These are phyloP conservation scores for Linyphia triangularis DNA, from an alignment of 2,888 invertebrate genomes.

Conservation along the genomic window DNA sequence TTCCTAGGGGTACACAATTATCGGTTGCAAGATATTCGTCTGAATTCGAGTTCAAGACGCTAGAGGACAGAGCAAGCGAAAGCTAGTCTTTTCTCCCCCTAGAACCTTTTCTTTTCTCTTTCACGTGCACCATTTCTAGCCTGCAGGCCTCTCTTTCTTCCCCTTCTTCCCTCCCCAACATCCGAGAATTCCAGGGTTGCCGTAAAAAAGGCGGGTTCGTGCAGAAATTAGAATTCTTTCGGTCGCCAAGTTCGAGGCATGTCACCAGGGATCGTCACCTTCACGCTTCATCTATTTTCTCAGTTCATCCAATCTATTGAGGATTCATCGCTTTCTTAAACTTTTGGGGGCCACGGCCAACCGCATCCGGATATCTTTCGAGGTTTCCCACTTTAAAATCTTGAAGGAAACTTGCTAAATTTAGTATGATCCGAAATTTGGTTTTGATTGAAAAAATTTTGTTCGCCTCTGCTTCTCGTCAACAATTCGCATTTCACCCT, in stretches of 20 bases:
- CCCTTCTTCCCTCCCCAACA: conserved; percentile 25
- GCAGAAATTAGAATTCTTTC: conserved; percentile 27
- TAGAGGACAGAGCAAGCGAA: background rate
- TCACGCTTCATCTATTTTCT: conserved; percentile 22
- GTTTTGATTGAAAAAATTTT: no score
- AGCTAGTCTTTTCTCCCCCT: background rate
- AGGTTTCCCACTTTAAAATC: no score
- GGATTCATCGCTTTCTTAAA: background rate
- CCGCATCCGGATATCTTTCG: no score
- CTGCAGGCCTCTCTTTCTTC: conserved; percentile 29
- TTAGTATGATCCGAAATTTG: no score
- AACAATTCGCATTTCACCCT: no score
- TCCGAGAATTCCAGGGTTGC: conserved; percentile 59
- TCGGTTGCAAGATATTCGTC: background rate
- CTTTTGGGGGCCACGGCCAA: background rate
- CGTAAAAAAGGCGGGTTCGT: conserved; percentile 30
- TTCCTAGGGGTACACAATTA: background rate
- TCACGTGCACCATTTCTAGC: conserved; percentile 47
- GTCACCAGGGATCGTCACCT: conserved; percentile 13
- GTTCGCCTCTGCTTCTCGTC: no score
- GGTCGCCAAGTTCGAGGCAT: conserved; percentile 24
- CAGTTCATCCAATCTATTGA: background rate
- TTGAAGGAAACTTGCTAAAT: no score
- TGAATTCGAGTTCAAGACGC: conserved; percentile 10
- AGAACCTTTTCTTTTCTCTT: conserved; percentile 21